Base-by-base conservation (phyloP, 2,888 invertebrate genomes). In the Andrena hattorfiana region DNA sequence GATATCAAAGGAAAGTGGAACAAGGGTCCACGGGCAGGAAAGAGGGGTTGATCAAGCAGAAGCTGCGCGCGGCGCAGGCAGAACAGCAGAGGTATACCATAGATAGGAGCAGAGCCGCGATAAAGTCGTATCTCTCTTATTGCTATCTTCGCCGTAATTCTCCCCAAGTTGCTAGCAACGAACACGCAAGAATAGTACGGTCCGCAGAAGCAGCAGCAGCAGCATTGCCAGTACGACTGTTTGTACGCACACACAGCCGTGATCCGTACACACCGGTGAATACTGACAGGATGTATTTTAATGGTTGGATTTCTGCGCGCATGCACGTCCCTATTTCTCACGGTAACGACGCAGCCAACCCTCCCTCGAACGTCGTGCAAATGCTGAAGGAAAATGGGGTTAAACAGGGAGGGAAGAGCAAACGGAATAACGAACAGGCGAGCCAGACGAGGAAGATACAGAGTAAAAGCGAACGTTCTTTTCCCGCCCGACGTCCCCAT, bases 91-190 rank as follows among this genome's bases (percentile, higher is more conserved):
- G 60, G 85, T 71, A 70, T 81, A 85, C 23, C 74, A 71, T 75
- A 85, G 84, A 83, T 78, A 83, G 83, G 74, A 74, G 62, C 73
- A 32, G 70, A 77, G 76, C 59, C 76, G 83, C 89, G 90, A 92
- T 93, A 92, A 91, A 92, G 90, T 90, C 90, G 91, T 92, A 91
- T 92, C 92, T 90, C 88, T 90, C 90, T 91, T 91, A 90, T 91
- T 90, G 90, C 91, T 91, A 92, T 92, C 92, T 91, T 88, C 87
- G 85, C 88, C 90, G 91, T 92, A 91, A 92, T 92, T 92, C 91
- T 90, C 89, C 85, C 86, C 85, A 84, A 90, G 89, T 91, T 90
- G 84, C 86, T 72, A 32, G 77, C 67, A 83, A 83, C 85, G 85
- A 84, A 73, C 79, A 87, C 88, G 88, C 91, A 86, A 91, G 91